Percentiles rank a stretch among this genome's conserved stretches.
Conservation (phyloP, 2,113 vertebrate genomes). For the Ammodytes dubius region DNA sequence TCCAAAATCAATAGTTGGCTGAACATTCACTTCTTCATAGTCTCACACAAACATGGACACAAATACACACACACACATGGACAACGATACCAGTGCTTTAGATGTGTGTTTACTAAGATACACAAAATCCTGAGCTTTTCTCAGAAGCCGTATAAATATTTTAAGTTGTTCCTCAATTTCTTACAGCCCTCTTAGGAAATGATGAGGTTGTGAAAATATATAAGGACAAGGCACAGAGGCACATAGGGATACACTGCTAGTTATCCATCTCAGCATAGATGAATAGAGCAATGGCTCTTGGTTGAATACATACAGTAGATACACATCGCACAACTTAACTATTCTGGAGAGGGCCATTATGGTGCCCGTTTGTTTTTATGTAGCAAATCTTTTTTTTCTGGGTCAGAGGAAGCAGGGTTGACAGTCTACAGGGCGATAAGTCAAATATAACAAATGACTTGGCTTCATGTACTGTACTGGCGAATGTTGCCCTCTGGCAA, state of each 20-base stretch:
- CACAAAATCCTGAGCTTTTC: slow-evolving; percentile 32
- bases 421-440: slow-evolving; percentile 72
- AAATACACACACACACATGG: slow-evolving; percentile 34
- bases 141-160: slow-evolving; percentile 66
- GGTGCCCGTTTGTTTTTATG: slow-evolving; percentile 68
- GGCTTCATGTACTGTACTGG: slow-evolving; percentile 66
- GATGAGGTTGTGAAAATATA: slow-evolving; percentile 50
- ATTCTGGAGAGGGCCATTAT: slow-evolving; percentile 61
- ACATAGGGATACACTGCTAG: slow-evolving; percentile 34
- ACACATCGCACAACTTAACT: slow-evolving; percentile 56
- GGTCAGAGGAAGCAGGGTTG: slow-evolving; percentile 61
- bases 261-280: slow-evolving; percentile 47
- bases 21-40: slow-evolving; percentile 68
- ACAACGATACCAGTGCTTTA: not conserved
- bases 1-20: slow-evolving; percentile 82
- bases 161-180: slow-evolving; percentile 60
- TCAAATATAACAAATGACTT: slow-evolving; percentile 76
- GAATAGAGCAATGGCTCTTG: slow-evolving; percentile 46
- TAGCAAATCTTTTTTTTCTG: slow-evolving; percentile 49
- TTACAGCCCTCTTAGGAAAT: slow-evolving; percentile 64
- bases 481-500: slow-evolving; percentile 49
- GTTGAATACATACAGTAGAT: slow-evolving; percentile 68
- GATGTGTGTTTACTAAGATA: slow-evolving; percentile 26
- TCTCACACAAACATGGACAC: slow-evolving; percentile 45
- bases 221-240: slow-evolving; percentile 12